A percentile compares a stretch with the other conserved stretches of the same genome.
These are phyloP conservation scores for Frankliniella fusca DNA, from an alignment of 2,888 invertebrate genomes.

Conservation along the genomic window DNA sequence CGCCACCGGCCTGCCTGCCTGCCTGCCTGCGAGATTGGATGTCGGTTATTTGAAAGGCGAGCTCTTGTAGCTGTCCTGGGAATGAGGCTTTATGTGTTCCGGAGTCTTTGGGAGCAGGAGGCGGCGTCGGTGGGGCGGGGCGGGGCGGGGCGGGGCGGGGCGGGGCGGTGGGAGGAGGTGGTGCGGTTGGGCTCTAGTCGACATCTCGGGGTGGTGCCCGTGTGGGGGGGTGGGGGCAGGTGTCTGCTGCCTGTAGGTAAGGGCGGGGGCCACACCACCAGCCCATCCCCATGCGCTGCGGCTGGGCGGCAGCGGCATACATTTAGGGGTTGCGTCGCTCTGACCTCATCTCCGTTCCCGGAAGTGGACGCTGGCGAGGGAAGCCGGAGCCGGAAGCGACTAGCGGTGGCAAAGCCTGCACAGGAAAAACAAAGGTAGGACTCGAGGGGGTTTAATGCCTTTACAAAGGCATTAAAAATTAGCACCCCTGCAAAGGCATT, in stretches of 20 bases:
- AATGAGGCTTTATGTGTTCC: constrained; percentile 24
- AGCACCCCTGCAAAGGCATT: no score
- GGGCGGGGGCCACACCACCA: neutral
- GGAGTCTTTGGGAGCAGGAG: constrained; percentile 16
- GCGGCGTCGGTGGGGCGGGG: constrained; percentile 10
- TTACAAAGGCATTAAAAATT: no score
- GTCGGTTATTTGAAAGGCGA: constrained; percentile 24
- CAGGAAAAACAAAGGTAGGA: no score
- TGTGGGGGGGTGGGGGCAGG: neutral
- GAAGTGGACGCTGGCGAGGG: no score
- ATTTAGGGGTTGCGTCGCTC: no score
- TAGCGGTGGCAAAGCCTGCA: no score
- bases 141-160: neutral
- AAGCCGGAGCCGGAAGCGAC: no score
- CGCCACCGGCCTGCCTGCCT: neutral
- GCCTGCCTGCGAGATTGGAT: neutral
- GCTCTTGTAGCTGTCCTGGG: constrained; percentile 5
- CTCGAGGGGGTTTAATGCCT: no score
- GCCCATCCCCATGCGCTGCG: no score
- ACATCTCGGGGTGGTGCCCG: neutral
- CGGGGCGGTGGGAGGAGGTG: neutral
- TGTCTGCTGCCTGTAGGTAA: neutral
- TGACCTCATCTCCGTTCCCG: no score
- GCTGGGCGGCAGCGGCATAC: neutral
- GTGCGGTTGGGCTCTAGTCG: neutral